Evolutionary conservation across 2,113 vertebrate species (phyloP).

Genomic region (Tupaia tana): DNA sequence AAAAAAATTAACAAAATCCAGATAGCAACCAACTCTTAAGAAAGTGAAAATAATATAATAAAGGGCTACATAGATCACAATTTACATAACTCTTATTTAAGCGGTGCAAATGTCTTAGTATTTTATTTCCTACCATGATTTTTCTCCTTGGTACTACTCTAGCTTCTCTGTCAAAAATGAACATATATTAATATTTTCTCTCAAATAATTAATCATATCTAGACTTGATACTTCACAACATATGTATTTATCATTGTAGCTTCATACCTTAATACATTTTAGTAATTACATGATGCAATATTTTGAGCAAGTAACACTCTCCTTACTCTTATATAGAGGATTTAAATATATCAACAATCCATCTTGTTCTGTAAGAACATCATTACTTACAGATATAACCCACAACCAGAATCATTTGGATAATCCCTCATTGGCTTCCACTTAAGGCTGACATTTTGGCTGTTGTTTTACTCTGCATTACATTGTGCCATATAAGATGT

Average conservation of each 20-base stretch:
- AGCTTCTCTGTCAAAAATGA: background rate
- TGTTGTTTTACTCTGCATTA: background rate
- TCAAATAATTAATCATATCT: background rate
- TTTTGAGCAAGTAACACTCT: background rate
- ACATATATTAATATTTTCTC: background rate
- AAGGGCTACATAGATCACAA: background rate
- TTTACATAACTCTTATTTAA: background rate
- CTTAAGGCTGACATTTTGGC: background rate
- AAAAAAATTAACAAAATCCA: background rate
- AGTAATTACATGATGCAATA: background rate
- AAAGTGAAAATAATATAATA: background rate
- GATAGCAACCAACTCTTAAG: background rate
- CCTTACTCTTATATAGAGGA: background rate
- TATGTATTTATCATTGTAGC: background rate
- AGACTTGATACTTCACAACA: background rate
- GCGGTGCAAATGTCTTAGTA: background rate
- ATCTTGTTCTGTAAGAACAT: background rate
- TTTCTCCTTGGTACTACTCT: background rate
- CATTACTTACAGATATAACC: background rate
- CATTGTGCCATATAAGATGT: background rate
- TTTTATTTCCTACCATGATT: background rate
- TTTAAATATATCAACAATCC: background rate
- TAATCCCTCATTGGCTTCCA: background rate
- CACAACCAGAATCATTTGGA: background rate
- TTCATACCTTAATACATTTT: background rate